phyloP scores from a whole-genome alignment of 2,113 vertebrate genomes.

The Anoura caudifer region DNA sequence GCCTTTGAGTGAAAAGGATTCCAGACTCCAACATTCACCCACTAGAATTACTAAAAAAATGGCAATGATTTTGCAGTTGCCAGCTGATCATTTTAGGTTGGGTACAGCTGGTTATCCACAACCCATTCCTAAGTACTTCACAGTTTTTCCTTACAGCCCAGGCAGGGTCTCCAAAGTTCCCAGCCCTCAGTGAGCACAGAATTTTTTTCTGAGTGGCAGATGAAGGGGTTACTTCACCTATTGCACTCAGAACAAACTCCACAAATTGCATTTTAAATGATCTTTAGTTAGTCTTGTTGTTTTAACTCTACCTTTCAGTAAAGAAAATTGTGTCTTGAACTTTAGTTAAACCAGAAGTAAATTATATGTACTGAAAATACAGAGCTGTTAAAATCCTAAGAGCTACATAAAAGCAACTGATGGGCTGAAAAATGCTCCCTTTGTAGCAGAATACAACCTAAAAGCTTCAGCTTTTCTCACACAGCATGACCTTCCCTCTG shows the following conservation, averaged over 20 bases:
- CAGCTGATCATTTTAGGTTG: background rate
- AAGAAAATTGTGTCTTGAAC: conserved; percentile 62
- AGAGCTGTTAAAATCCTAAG: conserved; percentile 51
- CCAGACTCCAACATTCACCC: background rate
- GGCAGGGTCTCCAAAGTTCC: background rate
- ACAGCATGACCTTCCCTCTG: conserved; percentile 62
- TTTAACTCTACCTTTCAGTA: conserved; percentile 55
- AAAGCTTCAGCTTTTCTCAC: conserved; percentile 56
- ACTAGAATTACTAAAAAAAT: background rate
- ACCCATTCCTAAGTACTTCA: background rate
- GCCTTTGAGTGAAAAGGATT: background rate
- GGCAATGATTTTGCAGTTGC: background rate
- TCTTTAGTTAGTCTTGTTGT: conserved; percentile 37
- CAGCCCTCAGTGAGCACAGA: background rate
- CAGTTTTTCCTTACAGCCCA: background rate
- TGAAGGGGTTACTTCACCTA: background rate
- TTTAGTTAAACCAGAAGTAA: conserved; percentile 59
- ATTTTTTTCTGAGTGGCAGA: conserved; percentile 17
- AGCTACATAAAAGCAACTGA: conserved; percentile 62
- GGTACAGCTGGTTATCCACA: background rate
- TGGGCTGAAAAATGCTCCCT: conserved; percentile 58
- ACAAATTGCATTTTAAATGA: conserved; percentile 56
- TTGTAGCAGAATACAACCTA: conserved; percentile 49
- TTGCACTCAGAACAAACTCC: conserved; percentile 56
- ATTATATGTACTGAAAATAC: conserved; percentile 62